These are phyloP conservation scores for Scyliorhinus canicula DNA, from an alignment of 2,797 vertebrate genomes.

Conservation along the genomic window DNA sequence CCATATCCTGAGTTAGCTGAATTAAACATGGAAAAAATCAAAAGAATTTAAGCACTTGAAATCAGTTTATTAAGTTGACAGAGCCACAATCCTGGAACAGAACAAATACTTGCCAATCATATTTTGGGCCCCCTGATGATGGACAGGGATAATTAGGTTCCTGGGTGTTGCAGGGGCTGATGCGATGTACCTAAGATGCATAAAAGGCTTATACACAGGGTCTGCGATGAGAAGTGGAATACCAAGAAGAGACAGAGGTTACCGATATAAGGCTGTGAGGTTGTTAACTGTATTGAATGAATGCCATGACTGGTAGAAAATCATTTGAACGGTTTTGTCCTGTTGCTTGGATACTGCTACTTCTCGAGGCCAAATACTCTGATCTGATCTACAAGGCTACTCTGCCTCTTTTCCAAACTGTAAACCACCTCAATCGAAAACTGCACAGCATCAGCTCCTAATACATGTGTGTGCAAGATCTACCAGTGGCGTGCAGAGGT, in stretches of 20 bases:
- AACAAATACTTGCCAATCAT: not conserved
- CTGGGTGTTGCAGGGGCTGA: constrained; percentile 61
- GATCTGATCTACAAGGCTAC: constrained; percentile 53
- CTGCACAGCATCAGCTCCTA: not conserved
- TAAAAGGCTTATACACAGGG: constrained; percentile 77
- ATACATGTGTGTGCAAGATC: not conserved
- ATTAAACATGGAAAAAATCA: not conserved
- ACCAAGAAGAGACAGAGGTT: constrained; percentile 54
- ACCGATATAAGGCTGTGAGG: constrained; percentile 75
- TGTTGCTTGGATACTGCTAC: constrained; percentile 77
- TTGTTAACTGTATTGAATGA: constrained; percentile 75
- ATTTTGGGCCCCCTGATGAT: constrained; percentile 67
- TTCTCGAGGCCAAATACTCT: constrained; percentile 71
- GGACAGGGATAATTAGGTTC: constrained; percentile 54
- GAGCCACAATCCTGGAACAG: not conserved
- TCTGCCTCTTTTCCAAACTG: not conserved
- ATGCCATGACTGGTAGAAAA: constrained; percentile 57
- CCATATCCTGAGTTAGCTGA: not conserved
- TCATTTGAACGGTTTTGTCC: constrained; percentile 66
- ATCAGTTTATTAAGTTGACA: not conserved
- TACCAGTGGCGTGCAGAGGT: too few species aligned
- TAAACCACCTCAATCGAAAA: not conserved
- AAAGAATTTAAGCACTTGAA: not conserved
- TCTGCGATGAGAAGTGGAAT: constrained; percentile 68
- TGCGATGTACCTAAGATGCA: constrained; percentile 72